Conservation (phyloP, 1,140 invertebrate species). For the Thaumetopoea pityocampa region DNA sequence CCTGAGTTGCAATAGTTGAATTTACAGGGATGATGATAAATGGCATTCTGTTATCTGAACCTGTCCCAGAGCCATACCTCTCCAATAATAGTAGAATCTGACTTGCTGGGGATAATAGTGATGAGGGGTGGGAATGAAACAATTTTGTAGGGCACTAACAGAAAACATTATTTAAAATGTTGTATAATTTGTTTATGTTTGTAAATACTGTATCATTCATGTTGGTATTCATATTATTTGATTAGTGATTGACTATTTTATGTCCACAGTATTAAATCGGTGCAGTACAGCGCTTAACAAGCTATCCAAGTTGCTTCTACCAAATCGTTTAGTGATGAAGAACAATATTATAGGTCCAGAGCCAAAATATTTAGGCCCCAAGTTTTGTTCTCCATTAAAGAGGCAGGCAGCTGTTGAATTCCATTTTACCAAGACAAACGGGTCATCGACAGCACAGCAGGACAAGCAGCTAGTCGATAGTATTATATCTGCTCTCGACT, state of each 20-base stretch:
- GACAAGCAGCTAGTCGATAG: constrained; percentile 56
- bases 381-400: constrained; percentile 64
- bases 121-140: too few species aligned
- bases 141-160: too few species aligned
- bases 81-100: too few species aligned
- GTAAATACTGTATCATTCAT: background rate
- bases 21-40: background rate
- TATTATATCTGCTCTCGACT: constrained; percentile 39
- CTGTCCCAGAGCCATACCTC: too few species aligned
- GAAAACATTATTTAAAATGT: too few species aligned
- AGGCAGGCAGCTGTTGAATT: constrained; percentile 49
- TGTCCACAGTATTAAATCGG: constrained; percentile 60
- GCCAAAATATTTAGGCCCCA: constrained; percentile 36
- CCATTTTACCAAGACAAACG: constrained; percentile 42
- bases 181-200: too few species aligned
- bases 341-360: constrained; percentile 29
- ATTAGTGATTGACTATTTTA: constrained; percentile 29
- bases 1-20: background rate
- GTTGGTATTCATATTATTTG: background rate
- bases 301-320: constrained; percentile 40
- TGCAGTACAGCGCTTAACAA: constrained; percentile 47
- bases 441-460: constrained; percentile 25
- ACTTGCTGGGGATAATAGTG: too few species aligned
- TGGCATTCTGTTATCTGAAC: too few species aligned
- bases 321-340: constrained; percentile 50